A percentile compares a stretch with the other conserved stretches of the same genome.
These are phyloP conservation scores for Amphipoea lucens DNA, from an alignment of 2,888 invertebrate genomes.

Conservation along the genomic window DNA sequence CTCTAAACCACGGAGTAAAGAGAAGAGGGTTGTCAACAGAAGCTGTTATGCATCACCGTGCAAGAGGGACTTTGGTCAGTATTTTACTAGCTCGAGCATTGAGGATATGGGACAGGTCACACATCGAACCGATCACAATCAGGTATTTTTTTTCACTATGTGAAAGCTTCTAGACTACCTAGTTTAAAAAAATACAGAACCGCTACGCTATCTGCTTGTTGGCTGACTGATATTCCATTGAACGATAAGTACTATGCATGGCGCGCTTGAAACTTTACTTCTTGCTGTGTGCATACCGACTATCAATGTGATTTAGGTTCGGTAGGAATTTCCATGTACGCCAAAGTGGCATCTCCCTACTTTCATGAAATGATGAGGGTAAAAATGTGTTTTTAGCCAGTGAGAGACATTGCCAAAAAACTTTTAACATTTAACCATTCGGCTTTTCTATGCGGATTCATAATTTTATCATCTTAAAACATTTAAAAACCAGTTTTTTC, in stretches of 20 bases:
- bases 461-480: neutral
- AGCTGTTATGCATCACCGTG: constrained; percentile 75
- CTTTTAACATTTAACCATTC: neutral
- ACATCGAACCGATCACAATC: neutral
- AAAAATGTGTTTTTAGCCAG: neutral
- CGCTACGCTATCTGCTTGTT: neutral
- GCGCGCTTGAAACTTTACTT: neutral
- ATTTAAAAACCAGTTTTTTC: constrained; percentile 3
- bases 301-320: neutral
- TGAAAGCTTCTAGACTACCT: neutral
- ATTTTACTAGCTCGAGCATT: constrained; percentile 20
- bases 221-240: neutral
- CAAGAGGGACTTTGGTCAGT: constrained; percentile 71
- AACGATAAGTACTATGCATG: neutral
- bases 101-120: neutral
- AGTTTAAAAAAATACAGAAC: neutral
- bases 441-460: neutral
- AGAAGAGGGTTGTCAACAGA: constrained; percentile 70
- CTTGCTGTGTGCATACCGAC: neutral
- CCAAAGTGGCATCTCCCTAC: neutral
- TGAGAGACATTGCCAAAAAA: neutral
- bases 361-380: neutral
- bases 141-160: constrained; percentile 22
- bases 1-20: constrained; percentile 50
- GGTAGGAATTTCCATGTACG: neutral